Percentiles rank a stretch among this genome's conserved stretches.
phyloP scores from a whole-genome alignment of 2,113 vertebrate species.

The Illadopsis cleaveri region DNA sequence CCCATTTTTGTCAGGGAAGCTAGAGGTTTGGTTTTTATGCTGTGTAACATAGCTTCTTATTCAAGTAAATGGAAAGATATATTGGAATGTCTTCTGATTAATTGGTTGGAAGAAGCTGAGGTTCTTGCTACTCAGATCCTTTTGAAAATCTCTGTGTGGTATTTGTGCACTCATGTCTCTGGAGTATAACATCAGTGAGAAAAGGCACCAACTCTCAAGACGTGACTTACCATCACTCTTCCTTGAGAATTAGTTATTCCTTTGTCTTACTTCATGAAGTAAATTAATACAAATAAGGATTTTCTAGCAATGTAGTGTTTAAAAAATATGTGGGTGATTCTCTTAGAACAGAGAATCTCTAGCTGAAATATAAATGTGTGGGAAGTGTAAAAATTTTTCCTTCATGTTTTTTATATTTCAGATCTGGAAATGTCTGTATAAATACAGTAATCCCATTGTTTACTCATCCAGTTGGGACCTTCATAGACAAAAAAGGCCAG shows the following conservation, averaged over 20 bases:
- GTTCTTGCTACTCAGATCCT: slow-evolving; percentile 32
- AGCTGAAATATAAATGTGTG: background rate
- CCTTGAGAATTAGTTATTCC: background rate
- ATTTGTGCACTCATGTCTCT: slow-evolving; percentile 45
- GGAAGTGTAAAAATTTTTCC: background rate
- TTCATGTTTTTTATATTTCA: background rate
- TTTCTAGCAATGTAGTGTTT: background rate
- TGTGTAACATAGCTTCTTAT: background rate
- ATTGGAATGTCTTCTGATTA: slow-evolving; percentile 47
- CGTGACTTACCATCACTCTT: slow-evolving; percentile 42
- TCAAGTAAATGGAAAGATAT: background rate
- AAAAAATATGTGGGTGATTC: background rate
- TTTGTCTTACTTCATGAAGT: background rate
- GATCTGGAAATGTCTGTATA: background rate
- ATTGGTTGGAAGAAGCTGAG: slow-evolving; percentile 40
- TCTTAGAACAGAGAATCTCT: background rate
- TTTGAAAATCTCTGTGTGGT: slow-evolving; percentile 39
- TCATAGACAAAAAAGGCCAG: background rate
- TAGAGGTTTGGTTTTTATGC: background rate
- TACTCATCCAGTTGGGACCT: background rate
- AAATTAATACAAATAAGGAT: background rate
- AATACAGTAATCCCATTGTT: background rate
- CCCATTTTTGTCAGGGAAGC: background rate
- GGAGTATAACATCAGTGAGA: background rate
- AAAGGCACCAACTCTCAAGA: slow-evolving; percentile 23